Conservation (phyloP, 2,888 invertebrate species). For the Sacculina carcini region DNA sequence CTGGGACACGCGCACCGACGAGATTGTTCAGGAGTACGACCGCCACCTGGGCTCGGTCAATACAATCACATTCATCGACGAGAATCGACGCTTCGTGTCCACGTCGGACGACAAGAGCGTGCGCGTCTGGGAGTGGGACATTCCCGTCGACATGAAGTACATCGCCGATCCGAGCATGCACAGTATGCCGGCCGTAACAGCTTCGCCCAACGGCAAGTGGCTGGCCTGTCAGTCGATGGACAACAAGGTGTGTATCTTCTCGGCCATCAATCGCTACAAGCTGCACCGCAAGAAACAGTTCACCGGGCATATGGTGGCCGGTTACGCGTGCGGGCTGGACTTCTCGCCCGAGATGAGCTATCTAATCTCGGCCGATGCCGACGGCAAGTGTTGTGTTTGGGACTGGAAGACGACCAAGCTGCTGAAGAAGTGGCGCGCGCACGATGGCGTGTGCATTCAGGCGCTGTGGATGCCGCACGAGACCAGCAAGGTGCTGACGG, state of each 20-base stretch:
- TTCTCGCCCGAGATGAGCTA: constrained; percentile 99
- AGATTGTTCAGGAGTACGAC: constrained; percentile 93
- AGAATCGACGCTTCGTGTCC: constrained; percentile 87
- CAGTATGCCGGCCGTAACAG: constrained; percentile 86
- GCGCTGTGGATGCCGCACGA: constrained; percentile 97
- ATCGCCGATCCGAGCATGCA: constrained; percentile 99
- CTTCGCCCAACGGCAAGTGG: constrained; percentile 95
- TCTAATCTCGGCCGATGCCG: constrained; percentile 89
- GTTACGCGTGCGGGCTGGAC: constrained; percentile 88
- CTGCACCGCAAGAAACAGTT: constrained; percentile 95
- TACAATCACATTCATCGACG: constrained; percentile 95
- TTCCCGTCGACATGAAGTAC: constrained; percentile 97
- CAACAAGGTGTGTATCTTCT: constrained; percentile 93
- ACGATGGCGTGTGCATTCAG: constrained; percentile 86
- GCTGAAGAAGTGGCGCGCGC: constrained; percentile 96
- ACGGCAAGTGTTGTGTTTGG: constrained; percentile 96
- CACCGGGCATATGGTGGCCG: constrained; percentile 96
- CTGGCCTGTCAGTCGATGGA: constrained; percentile 97
- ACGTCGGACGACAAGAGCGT: constrained; percentile 98
- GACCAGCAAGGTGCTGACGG: constrained; percentile 84
- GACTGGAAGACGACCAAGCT: constrained; percentile 98
- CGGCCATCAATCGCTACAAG: constrained; percentile 86
- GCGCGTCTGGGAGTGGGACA: constrained; percentile 98
- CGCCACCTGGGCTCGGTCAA: constrained; percentile 96
- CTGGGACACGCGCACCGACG: constrained; percentile 85